Evolutionary conservation across 2,888 invertebrate genomes (phyloP).

Genomic region (Muschampia plurimacula): DNA sequence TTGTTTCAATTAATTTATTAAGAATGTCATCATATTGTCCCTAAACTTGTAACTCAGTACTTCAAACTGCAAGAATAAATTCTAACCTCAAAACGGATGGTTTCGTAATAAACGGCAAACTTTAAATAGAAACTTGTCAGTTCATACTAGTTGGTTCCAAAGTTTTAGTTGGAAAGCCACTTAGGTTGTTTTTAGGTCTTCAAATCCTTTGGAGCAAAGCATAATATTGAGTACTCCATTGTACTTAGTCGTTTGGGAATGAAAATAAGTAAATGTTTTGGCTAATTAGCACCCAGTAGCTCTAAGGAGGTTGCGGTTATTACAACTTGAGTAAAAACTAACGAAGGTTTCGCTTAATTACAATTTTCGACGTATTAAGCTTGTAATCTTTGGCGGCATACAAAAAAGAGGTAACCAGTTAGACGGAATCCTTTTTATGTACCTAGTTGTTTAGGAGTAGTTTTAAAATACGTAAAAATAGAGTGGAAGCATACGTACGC

Average conservation of each 20-base stretch:
- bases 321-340: neutral
- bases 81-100: constrained; percentile 17
- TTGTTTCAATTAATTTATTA: too few species aligned
- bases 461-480: too few species aligned
- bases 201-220: constrained; percentile 24
- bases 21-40: too few species aligned
- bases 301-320: neutral
- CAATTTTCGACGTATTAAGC: too few species aligned
- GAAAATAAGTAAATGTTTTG: neutral
- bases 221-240: constrained; percentile 11
- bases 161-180: constrained; percentile 35
- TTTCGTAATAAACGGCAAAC: constrained; percentile 17
- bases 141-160: constrained; percentile 17
- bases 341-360: neutral
- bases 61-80: neutral
- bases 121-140: constrained; percentile 26
- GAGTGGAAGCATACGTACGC: too few species aligned
- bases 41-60: too few species aligned
- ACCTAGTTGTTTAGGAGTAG: too few species aligned
- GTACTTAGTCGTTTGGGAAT: constrained; percentile 13
- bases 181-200: constrained; percentile 31
- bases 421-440: too few species aligned
- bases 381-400: too few species aligned
- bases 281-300: neutral
- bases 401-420: too few species aligned